These are phyloP conservation scores for Mola mola DNA, from an alignment of 2,113 vertebrate species.

Conservation along the genomic window DNA sequence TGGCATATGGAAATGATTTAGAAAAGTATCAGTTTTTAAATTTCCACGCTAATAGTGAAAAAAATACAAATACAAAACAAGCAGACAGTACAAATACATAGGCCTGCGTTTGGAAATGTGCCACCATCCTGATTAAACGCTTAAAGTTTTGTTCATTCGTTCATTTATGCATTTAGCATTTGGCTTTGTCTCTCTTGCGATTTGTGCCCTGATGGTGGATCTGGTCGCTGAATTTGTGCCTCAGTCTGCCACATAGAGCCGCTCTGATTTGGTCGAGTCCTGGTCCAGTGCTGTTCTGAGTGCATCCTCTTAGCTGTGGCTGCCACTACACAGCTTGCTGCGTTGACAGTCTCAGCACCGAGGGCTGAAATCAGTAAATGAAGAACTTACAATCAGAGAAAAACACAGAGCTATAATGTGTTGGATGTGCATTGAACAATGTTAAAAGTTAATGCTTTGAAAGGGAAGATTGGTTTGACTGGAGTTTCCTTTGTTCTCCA, in stretches of 20 bases:
- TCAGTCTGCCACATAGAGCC: constrained; percentile 12
- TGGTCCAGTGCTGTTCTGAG: constrained; percentile 55
- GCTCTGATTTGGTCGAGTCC: constrained; percentile 49
- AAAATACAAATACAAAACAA: background rate
- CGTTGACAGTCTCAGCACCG: background rate
- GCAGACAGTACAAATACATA: background rate
- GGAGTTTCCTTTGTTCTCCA: too few relatives aligned
- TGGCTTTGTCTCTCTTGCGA: too few relatives aligned
- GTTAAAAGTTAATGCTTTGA: too few relatives aligned
- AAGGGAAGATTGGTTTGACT: too few relatives aligned
- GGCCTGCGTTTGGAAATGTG: background rate
- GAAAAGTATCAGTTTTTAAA: too few relatives aligned
- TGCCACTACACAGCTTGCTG: constrained; percentile 20
- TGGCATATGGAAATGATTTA: too few relatives aligned
- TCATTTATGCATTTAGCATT: too few relatives aligned
- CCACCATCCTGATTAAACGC: too few relatives aligned
- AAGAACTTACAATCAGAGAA: background rate
- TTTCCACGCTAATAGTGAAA: too few relatives aligned
- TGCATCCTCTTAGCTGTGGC: constrained; percentile 30
- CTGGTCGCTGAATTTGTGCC: constrained; percentile 10
- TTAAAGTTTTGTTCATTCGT: too few relatives aligned
- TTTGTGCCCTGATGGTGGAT: constrained; percentile 3
- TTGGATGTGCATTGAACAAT: too few relatives aligned
- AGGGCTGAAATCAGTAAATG: background rate
- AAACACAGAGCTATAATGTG: too few relatives aligned